Evolutionary conservation across 2,888 invertebrate genomes (phyloP), one percentile per base, ranked within the genome.

Genomic region (Coleophora deauratella): DNA sequence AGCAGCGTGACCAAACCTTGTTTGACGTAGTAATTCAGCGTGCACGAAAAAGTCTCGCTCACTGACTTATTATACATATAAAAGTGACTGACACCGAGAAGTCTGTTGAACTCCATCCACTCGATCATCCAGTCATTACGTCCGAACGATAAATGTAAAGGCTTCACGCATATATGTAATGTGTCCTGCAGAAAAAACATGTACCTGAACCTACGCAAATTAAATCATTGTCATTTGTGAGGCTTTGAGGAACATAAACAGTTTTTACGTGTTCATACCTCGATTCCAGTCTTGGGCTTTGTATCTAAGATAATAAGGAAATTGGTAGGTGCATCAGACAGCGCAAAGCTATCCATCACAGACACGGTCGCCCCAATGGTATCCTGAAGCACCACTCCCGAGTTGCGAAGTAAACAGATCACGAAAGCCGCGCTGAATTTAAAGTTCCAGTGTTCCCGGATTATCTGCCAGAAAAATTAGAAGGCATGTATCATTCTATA

Each of bases 381-480:
- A 58, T 84, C 74, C 50, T 79, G 66, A 33, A 82, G 64, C 63
- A 60, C 89, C 79, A 70, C 93, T 61, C 54, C 94, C 87, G 75
- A 93, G 41, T 74, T 72, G 30, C 89, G 88, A 43, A 95, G 77
- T 9, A 93, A 91, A 57, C 96, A 97, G 47, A 96, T 82, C 21
- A 96, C 90, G 70, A 96, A 97, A 57, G 93, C 93, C 9, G 96
- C 96, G 66, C 95, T 95, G 78, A 95, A 97, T 66, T 94, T 94
- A 21, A 97, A 82, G 69, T 95, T 96, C 96, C 96, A 97, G 69
- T 97, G 96, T 70, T 97, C 97, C 13, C 96, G 88, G 43, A 97
- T 96, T 3, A 94, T 91, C 92, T 82, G 71, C 21, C 3, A 21
- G 21, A 21, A 6, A 21, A 6, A 21, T 21, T 21, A 21, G 21